Evolutionary conservation across 2,113 vertebrate species (phyloP), one percentile per base, ranked within the genome.

Genomic region (Damaliscus lunatus): DNA sequence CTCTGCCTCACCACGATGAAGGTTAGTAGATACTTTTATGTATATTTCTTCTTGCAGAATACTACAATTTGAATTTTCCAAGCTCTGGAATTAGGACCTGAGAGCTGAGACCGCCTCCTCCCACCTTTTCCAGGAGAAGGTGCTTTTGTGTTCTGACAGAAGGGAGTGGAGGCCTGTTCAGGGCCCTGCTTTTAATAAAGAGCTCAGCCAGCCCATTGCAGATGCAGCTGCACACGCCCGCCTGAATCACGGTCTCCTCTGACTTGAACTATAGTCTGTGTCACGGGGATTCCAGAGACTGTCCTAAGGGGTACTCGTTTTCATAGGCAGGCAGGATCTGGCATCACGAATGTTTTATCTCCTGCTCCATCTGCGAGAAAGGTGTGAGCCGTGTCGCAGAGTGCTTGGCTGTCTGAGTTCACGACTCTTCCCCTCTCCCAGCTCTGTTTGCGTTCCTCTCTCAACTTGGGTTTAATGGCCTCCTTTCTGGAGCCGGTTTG

Each of bases 1-100:
- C 33, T 84, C 94, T 88, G 92, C 74, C 48, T 96, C n/a, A 93
- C 97, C 98, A 98, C 55, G 81, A 99, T 99, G 99, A 99, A 99
- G 99, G 99, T 99, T 97, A 98, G 98, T 97, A 93, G 96, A 88
- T 96, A 48, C 89, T 36, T 57, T 36, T 94, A 31, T 97, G 13
- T 62, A 25, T 67, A 60, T 92, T 94, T 94, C 36, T 89, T 95
- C 52, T 84, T 15, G 33, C 36, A n/a, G 59, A 57, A 12, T 86
- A 25, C 19, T 13, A 3, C 27, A n/a, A 19, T 29, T 90, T 85
- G 62, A 90, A 36, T 71, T 88, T 92, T 83, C 15, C 13, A 46
- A 15, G 7, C 59, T 86, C 27, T 55, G 59, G 67, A 64, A 29
- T 53, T 55, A 83, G 64, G 80, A 33, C 6, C 33, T 90, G 6